A percentile compares a stretch with the other conserved stretches of the same genome.
These are phyloP conservation scores for Oryzaephilus surinamensis DNA, from an alignment of 1,140 invertebrate genomes.

Conservation along the genomic window DNA sequence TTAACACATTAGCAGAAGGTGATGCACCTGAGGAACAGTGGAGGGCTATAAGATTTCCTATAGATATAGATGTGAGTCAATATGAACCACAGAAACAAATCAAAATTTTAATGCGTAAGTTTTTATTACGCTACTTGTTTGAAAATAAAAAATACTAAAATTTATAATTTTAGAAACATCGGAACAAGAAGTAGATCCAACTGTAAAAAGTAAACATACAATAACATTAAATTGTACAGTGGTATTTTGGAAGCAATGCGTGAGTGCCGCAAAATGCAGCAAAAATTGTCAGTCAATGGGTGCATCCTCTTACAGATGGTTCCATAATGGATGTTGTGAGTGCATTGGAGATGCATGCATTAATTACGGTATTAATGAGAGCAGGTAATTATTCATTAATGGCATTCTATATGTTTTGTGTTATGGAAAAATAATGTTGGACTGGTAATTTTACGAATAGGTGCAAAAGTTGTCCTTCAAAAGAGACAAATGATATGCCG, in stretches of 20 bases:
- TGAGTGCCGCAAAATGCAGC: conserved; percentile 79
- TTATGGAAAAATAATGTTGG: too few species aligned
- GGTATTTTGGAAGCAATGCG: conserved; percentile 82
- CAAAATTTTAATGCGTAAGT: conserved; percentile 59
- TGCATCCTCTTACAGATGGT: conserved; percentile 72
- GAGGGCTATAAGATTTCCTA: conserved; percentile 65
- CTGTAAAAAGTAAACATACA: conserved; percentile 51
- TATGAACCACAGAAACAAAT: conserved; percentile 48
- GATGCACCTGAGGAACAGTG: conserved; percentile 66
- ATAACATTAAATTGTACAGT: conserved; percentile 83
- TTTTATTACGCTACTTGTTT: conserved; percentile 1
- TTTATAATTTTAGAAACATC: conserved; percentile 44
- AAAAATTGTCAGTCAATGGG: conserved; percentile 63
- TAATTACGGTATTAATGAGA: conserved; percentile 87
- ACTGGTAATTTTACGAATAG: too few species aligned
- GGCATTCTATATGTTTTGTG: too few species aligned
- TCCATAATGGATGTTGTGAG: conserved; percentile 92
- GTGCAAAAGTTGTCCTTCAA: conserved; percentile 14
- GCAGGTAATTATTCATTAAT: too few species aligned
- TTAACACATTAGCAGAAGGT: conserved; percentile 67
- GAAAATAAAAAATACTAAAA: background rate
- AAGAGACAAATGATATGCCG: conserved; percentile 9
- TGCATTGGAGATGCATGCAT: conserved; percentile 83
- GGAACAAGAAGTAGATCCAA: conserved; percentile 47
- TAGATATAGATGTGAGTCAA: conserved; percentile 48